Evolutionary conservation across 2,797 vertebrate genomes (phyloP).

Genomic region (Dicrostonyx torquatus): DNA sequence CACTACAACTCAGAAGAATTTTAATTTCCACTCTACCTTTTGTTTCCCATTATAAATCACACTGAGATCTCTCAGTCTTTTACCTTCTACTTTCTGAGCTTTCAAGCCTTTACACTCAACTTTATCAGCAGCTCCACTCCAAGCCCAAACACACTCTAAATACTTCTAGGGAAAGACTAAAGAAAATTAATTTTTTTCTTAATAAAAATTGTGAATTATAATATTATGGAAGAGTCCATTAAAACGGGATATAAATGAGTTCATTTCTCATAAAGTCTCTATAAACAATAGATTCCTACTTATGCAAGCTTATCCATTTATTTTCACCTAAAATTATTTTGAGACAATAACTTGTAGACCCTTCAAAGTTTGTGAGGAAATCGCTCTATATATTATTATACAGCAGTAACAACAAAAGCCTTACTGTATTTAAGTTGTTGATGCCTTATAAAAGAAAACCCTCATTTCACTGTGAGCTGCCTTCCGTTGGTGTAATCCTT

Average conservation of each 20-base stretch:
- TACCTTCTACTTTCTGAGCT: constrained; percentile 33
- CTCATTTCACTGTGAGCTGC: constrained; percentile 82
- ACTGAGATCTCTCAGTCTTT: constrained; percentile 32
- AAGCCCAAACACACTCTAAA: constrained; percentile 34
- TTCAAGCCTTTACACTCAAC: constrained; percentile 11
- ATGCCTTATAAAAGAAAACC: constrained; percentile 73
- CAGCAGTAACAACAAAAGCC: constrained; percentile 50
- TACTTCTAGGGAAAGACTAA: background rate
- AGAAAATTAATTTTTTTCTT: background rate
- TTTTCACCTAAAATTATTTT: constrained; percentile 52
- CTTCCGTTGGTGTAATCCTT: constrained; percentile 81
- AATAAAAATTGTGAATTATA: background rate
- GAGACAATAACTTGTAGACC: constrained; percentile 68
- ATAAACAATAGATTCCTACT: background rate
- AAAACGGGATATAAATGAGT: background rate
- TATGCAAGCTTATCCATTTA: constrained; percentile 43
- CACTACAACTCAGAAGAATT: constrained; percentile 69
- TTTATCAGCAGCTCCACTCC: constrained; percentile 48
- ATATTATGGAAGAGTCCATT: background rate
- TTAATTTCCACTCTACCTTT: constrained; percentile 76
- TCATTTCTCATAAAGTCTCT: constrained; percentile 58
- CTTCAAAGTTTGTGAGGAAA: constrained; percentile 59
- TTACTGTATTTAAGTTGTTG: constrained; percentile 77
- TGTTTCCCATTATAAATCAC: constrained; percentile 69
- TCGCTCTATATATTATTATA: constrained; percentile 59